Conservation (phyloP, 2,113 vertebrate species). For the Alectura lathami region DNA sequence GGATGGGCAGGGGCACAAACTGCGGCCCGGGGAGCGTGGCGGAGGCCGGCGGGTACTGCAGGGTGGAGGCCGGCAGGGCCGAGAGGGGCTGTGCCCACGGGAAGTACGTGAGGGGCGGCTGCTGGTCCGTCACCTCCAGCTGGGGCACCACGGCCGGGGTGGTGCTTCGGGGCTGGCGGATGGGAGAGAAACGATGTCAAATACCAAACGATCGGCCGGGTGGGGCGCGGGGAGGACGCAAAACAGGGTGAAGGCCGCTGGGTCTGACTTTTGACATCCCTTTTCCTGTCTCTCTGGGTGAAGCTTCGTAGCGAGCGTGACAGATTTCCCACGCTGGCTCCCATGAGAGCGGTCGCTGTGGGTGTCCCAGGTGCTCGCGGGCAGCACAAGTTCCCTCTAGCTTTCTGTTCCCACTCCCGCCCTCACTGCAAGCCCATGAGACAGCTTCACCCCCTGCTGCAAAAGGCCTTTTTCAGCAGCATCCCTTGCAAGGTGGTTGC, state of each 20-base stretch:
- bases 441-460: neutral
- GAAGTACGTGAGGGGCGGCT: slow-evolving; percentile 84
- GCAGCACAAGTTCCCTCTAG: neutral
- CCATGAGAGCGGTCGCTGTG: neutral
- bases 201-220: neutral
- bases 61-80: slow-evolving; percentile 77
- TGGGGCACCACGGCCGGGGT: slow-evolving; percentile 76
- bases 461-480: neutral
- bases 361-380: slow-evolving; percentile 10
- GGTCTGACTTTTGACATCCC: neutral
- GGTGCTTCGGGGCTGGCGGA: slow-evolving; percentile 79
- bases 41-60: slow-evolving; percentile 82
- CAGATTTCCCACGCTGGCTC: neutral
- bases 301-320: neutral
- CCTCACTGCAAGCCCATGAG: neutral
- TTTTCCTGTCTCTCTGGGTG: neutral
- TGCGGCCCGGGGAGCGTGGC: slow-evolving; percentile 77
- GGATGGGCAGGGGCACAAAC: slow-evolving; percentile 84
- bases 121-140: slow-evolving; percentile 85
- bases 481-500: neutral
- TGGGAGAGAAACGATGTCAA: neutral
- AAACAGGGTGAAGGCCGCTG: neutral
- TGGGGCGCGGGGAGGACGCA: neutral
- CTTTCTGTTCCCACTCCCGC: neutral
- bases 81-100: slow-evolving; percentile 90